A percentile compares a stretch with the other conserved stretches of the same genome.
These are phyloP conservation scores for Anoplopoma fimbria DNA, from an alignment of 2,113 vertebrate genomes.

Conservation along the genomic window DNA sequence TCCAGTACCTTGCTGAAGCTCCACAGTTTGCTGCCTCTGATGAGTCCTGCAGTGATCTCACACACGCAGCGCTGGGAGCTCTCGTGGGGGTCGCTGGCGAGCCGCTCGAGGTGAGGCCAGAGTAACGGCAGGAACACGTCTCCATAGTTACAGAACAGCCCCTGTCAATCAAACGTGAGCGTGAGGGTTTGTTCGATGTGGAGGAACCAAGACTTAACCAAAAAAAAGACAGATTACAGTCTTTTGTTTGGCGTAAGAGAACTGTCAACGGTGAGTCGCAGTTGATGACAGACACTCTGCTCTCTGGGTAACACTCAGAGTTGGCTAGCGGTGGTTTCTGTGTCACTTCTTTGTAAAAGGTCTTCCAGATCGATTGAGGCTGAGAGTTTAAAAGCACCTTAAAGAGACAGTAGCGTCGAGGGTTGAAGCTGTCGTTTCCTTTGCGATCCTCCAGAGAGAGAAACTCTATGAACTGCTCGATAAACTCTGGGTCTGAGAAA, in stretches of 20 bases:
- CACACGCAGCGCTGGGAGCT: conserved; percentile 96
- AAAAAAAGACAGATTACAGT: conserved; percentile 39
- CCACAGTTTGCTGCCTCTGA: conserved; percentile 98
- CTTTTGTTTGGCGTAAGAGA: conserved; percentile 37
- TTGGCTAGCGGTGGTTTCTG: conserved; percentile 24
- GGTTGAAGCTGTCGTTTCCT: conserved; percentile 98
- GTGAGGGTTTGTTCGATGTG: neutral
- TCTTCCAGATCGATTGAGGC: conserved; percentile 42
- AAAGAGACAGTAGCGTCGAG: conserved; percentile 96
- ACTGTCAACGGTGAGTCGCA: conserved; percentile 53
- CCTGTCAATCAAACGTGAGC: conserved; percentile 82
- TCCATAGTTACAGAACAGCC: conserved; percentile 96
- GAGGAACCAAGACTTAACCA: conserved; percentile 3
- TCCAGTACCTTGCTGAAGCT: conserved; percentile 91
- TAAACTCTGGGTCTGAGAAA: conserved; percentile 93
- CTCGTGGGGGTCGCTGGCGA: conserved; percentile 93
- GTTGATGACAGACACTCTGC: conserved; percentile 52
- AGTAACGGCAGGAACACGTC: conserved; percentile 92
- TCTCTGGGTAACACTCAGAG: conserved; percentile 24
- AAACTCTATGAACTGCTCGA: conserved; percentile 93
- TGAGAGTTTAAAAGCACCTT: conserved; percentile 86
- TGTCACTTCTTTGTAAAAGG: conserved; percentile 52
- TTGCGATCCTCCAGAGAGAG: conserved; percentile 97
- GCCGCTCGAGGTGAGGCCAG: conserved; percentile 92
- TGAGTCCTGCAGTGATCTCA: conserved; percentile 96